phyloP scores from a whole-genome alignment of 2,797 vertebrate genomes.

The Anas bernieri region DNA sequence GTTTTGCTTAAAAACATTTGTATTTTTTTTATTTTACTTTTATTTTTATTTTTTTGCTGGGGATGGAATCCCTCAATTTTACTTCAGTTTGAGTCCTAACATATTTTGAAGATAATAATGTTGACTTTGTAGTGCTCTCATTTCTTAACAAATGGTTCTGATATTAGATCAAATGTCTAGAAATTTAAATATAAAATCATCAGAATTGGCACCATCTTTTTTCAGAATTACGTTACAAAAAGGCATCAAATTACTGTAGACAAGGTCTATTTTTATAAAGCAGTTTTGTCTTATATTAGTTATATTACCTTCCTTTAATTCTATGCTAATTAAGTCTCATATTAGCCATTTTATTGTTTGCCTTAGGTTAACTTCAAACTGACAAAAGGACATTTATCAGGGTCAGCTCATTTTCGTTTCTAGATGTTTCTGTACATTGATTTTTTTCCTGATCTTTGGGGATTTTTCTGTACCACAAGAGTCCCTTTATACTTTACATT shows the following conservation, averaged over 20 bases:
- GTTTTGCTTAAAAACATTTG: neutral
- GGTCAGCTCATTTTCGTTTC: neutral
- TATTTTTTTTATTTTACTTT: neutral
- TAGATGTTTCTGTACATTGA: neutral
- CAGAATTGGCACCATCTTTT: neutral
- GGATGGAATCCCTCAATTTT: neutral
- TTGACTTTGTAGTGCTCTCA: neutral
- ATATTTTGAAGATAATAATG: neutral
- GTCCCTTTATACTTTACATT: neutral
- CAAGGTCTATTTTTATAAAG: conserved; percentile 24
- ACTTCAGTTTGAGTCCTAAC: neutral
- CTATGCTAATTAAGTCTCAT: conserved; percentile 43
- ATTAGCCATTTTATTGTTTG: conserved; percentile 40
- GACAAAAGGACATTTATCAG: conserved; percentile 14
- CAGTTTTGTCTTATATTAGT: conserved; percentile 13
- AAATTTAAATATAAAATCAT: neutral
- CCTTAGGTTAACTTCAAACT: conserved; percentile 43
- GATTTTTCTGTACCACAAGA: neutral
- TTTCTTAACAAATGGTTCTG: neutral
- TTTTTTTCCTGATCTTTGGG: neutral
- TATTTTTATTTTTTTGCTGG: too few relatives aligned
- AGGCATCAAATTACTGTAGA: neutral
- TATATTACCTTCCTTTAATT: conserved; percentile 23
- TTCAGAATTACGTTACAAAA: neutral
- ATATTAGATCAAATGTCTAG: neutral